Percentiles rank a stretch among this genome's conserved stretches.
These are phyloP conservation scores for Zapornia atra DNA, from an alignment of 2,113 vertebrate species.

Conservation along the genomic window DNA sequence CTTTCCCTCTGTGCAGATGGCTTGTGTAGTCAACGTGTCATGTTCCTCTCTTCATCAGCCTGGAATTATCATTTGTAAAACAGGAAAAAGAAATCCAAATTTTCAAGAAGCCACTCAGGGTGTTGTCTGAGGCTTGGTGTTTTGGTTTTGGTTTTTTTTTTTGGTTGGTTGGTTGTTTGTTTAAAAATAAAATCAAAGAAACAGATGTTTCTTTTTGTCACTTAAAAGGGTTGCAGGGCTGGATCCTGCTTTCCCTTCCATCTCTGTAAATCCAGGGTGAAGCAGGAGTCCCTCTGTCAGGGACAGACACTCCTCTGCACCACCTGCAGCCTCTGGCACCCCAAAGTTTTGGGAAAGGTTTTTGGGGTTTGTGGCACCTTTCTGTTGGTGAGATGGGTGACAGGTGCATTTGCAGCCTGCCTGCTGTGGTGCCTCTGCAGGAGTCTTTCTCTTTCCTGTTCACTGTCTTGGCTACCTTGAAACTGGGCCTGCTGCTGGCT, in stretches of 20 bases:
- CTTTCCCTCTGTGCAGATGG: not conserved
- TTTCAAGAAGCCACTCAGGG: slow-evolving; percentile 23
- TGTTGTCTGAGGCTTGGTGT: not conserved
- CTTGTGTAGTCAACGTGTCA: not conserved
- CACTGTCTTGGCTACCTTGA: not conserved
- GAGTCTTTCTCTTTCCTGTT: not conserved
- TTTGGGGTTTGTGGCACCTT: not conserved
- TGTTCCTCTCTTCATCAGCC: not conserved
- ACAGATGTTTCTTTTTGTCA: slow-evolving; percentile 41
- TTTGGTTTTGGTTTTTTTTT: no score
- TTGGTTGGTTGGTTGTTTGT: no score
- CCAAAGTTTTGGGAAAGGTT: rapidly evolving
- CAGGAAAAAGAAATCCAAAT: not conserved
- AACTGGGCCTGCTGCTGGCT: not conserved
- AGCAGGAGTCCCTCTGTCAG: rapidly evolving
- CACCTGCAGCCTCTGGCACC: rapidly evolving
- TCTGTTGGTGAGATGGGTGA: not conserved
- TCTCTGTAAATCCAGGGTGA: rapidly evolving
- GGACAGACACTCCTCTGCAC: not conserved
- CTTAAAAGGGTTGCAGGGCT: not conserved
- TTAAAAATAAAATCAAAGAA: not conserved
- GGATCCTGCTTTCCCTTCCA: not conserved
- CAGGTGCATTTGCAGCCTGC: not conserved
- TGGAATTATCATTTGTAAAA: slow-evolving; percentile 37
- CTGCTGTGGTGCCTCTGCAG: not conserved